These are phyloP conservation scores for Ascidia mentula DNA, from an alignment of 23 tunicate genomes.

Conservation along the genomic window DNA sequence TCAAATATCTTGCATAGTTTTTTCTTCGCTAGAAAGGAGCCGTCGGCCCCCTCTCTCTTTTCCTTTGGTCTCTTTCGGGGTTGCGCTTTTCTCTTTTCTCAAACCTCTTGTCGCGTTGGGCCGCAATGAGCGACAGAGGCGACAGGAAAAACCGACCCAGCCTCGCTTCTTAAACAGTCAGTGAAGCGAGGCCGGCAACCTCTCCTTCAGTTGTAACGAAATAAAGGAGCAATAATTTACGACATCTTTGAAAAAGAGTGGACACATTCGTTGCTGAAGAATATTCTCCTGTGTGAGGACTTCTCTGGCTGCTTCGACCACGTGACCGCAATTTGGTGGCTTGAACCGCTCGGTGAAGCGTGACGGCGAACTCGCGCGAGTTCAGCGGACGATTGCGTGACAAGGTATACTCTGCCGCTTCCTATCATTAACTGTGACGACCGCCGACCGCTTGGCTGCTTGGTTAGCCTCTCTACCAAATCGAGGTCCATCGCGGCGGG, in stretches of 20 bases:
- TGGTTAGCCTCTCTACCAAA: not conserved
- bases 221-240: no score
- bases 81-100: not conserved
- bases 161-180: not conserved
- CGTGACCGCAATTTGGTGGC: slow-evolving; percentile 25
- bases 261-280: no score
- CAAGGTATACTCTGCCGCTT: not conserved
- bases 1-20: not conserved
- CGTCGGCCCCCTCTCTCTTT: not conserved
- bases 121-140: not conserved
- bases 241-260: no score
- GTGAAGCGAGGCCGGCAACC: not conserved
- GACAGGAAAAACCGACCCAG: not conserved
- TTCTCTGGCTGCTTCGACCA: not conserved
- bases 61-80: not conserved
- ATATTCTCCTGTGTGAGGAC: no score
- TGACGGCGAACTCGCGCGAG: not conserved
- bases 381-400: slow-evolving; percentile 10
- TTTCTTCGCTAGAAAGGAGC: not conserved
- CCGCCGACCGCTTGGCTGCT: not conserved
- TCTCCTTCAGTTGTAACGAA: no score
- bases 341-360: not conserved
- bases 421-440: slow-evolving; percentile 2
- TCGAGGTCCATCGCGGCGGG: not conserved
- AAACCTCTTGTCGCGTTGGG: not conserved